Evolutionary conservation across 1,140 invertebrate genomes (phyloP), one percentile per base, ranked within the genome.

Genomic region (Oryzaephilus surinamensis): DNA sequence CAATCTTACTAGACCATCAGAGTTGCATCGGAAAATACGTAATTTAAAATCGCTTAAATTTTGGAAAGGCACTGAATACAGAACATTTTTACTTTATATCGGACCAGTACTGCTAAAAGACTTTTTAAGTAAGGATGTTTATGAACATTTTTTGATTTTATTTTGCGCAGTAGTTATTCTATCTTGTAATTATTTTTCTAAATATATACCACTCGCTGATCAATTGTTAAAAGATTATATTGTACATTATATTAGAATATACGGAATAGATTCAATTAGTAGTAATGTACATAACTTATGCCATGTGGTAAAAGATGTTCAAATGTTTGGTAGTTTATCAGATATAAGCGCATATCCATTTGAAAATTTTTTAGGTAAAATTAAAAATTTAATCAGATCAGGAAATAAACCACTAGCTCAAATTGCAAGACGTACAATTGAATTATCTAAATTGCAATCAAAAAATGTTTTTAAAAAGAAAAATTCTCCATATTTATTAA

Each of bases 301-400:
- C 24, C 48, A 53, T 39, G 8, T 55, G 7, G 43, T 49, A 32
- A 46, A 48, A 17, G 54, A 53, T 11, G 51, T 55, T 6, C 34
- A 32, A 43, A 51, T 16, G 23, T 55, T 50, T 37, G 51, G 46
- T 1, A 13, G 26, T n/a, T 36, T 56, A 27, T 46, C 41, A 32
- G 32, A 13, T 21, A 50, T 52, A 27, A 50, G 24, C 21, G 39
- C 52, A 12, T 55, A 50, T 32, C 46, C 45, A 0, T 57, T 57
- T 36, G 50, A 57, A 34, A 53, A 46, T 40, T 27, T 37, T 17
- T 29, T 55, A 10, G 38, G 35, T 17, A 29, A 26, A 15, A 48
- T 57, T 11, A 57, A 55, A 48, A 35, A 43, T 13, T 36, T 49
- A 18, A 2, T 52, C 2, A 37, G 48, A 39, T 27, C 24, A 14